Conservation (phyloP, 2,888 invertebrate species). For the Leuctra nigra region DNA sequence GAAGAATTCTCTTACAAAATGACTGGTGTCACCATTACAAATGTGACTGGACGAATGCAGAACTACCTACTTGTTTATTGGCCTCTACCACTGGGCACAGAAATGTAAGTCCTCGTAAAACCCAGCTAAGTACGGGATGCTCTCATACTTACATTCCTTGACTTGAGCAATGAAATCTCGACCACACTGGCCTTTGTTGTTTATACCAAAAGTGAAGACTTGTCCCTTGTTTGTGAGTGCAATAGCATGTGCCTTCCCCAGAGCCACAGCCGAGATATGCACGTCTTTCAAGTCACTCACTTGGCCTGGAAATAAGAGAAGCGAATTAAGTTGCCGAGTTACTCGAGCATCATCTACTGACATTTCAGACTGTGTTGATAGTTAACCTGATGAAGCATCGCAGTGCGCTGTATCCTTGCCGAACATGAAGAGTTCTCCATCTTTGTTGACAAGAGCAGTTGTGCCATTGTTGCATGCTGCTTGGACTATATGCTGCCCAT, state of each 20-base stretch:
- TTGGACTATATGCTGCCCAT: constrained; percentile 72
- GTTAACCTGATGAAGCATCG: constrained; percentile 55
- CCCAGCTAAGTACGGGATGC: no score
- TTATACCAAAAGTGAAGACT: constrained; percentile 92
- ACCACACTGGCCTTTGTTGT: constrained; percentile 97
- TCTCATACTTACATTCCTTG: constrained; percentile 47
- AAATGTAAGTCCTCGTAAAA: no score
- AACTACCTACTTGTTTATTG: no score
- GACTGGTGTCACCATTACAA: no score
- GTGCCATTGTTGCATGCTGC: constrained; percentile 94
- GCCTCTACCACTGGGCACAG: no score
- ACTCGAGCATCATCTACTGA: no score
- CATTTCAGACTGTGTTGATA: no score
- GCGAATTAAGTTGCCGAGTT: constrained; percentile 13
- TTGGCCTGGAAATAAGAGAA: constrained; percentile 44
- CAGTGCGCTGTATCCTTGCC: constrained; percentile 89
- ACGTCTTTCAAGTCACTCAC: constrained; percentile 70
- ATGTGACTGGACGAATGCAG: no score
- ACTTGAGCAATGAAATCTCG: constrained; percentile 59
- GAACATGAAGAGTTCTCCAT: constrained; percentile 87
- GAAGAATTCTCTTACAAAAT: no score
- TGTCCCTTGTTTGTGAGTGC: constrained; percentile 81
- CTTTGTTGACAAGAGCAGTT: constrained; percentile 84
- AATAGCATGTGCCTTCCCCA: constrained; percentile 96
- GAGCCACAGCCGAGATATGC: constrained; percentile 61